Base-by-base conservation (phyloP, 2,888 invertebrate genomes). In the Pycnomerus fuliginosus region DNA sequence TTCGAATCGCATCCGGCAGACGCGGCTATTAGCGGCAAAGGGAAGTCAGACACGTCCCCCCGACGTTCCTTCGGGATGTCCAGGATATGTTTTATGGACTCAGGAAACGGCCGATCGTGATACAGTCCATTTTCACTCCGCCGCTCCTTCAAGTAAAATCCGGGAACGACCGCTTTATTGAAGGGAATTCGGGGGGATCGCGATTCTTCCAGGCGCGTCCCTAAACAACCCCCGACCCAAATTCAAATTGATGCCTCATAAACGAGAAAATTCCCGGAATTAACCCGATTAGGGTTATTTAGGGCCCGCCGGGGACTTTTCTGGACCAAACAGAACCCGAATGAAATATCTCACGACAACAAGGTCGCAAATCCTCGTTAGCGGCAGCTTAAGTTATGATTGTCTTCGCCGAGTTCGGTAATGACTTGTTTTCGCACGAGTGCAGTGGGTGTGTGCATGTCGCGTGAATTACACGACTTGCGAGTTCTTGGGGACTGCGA, bases 381-480 rank as follows among this genome's bases (percentile, higher is more conserved):
- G 58, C 50, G 50, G 55, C 53, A 52, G 55, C 49, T 50, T 61
- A 60, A 62, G 58, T 62, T 63, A 63, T 58, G 61, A 62, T 62
- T 62, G 63, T 63, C 62, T 63, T 58, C 55, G 48, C 55, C 55
- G 61, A 64, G 55, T 64, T 62, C 53, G 52, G 55, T 64, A 64
- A 64, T 61, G 62, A 62, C 60, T 60, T 64, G 62, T 64, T 64
- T 64, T 62, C 61, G 52, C 55, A 34, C 42, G 33, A 31, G 24
- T 32, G 36, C 39, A 24, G 23, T 29, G 15, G 37, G 24, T 31
- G 42, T 30, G 29, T 38, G 15, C 37, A 31, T 39, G 34, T 44
- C 44, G 37, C 44, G 37, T 48, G 48, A 48, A 44, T 48, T 48
- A 44, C 44, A 48, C 44, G 36, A 44, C 46, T 46, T 46, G 36